Evolutionary conservation across 2,888 invertebrate genomes (phyloP), one percentile per base, ranked within the genome.

Genomic region (Gnatocerus cornutus): DNA sequence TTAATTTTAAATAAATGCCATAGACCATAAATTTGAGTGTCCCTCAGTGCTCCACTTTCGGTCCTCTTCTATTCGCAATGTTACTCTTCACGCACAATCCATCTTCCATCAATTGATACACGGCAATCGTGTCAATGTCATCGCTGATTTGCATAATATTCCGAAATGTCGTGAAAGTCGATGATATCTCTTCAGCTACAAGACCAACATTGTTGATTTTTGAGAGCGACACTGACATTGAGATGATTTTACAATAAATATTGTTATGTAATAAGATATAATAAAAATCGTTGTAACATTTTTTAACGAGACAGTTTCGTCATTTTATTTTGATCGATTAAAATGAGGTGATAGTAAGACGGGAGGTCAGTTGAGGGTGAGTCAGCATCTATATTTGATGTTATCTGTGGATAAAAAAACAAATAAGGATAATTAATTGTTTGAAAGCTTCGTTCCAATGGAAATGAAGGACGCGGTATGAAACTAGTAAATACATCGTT

Each of bases 111-210:
- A 21, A 59, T 30, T 30, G 13, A 46, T 59, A 29, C 46, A 46
- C 30, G 16, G 59, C 59, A 59, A 59, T 16, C 59, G 50, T 61
- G 61, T 61, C 61, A 61, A 61, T 61, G 61, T 61, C 61, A 9
- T 6, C 48, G 13, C 48, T 30, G n/a, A 61, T 61, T 61, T 61
- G 39, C 61, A 61, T 61, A 61, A 59, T 55, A 29, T 59, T 33
- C 59, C 45, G 46, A 46, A 59, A 59, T 37, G 27, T 48, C 27
- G 61, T 50, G 61, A 61, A 61, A 61, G 61, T 61, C 21, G 61
- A 61, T 13, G n/a, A 27, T 41, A 45, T 48, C 45, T 33, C 12
- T 46, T 46, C n/a, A 30, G 10, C 39, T 58, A 46, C 46, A 14
- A 59, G 16, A 46, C 29, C 30, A 46, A 56, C 56, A 55, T 37